phyloP scores from a whole-genome alignment of 2,888 invertebrate genomes.

The Caenorhabditis drosophilae region DNA sequence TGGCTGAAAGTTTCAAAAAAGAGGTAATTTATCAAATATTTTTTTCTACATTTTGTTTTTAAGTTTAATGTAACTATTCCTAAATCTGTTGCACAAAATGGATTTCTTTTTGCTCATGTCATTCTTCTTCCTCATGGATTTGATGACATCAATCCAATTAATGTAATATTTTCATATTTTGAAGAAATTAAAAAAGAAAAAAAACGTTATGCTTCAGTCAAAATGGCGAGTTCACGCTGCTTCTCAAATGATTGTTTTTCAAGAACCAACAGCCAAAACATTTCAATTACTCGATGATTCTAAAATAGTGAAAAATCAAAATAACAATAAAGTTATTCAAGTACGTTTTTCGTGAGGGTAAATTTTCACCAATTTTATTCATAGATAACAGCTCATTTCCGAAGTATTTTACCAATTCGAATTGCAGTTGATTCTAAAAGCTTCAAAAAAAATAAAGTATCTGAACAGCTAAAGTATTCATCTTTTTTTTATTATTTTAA shows the following conservation, averaged over 20 bases:
- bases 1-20: slow-evolving; percentile 14
- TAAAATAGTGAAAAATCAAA: slow-evolving; percentile 1
- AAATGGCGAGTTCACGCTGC: slow-evolving; percentile 45
- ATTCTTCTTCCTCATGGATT: slow-evolving; percentile 74
- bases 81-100: slow-evolving; percentile 75
- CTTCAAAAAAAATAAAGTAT: slow-evolving; percentile 25
- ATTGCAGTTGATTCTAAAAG: slow-evolving; percentile 36
- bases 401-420: slow-evolving; percentile 33
- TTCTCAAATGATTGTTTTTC: slow-evolving; percentile 46
- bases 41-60: slow-evolving; percentile 1
- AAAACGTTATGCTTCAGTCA: slow-evolving; percentile 13
- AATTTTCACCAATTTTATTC: background rate
- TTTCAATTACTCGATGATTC: slow-evolving; percentile 52
- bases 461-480: slow-evolving; percentile 33
- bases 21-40: background rate
- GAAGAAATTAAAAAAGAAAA: background rate
- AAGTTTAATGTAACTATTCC: slow-evolving; percentile 78
- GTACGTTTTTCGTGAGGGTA: background rate
- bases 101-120: slow-evolving; percentile 82
- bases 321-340: slow-evolving; percentile 5
- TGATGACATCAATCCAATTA: slow-evolving; percentile 38
- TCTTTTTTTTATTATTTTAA: background rate
- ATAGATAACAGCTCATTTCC: slow-evolving; percentile 33
- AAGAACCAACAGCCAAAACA: slow-evolving; percentile 67
- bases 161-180: slow-evolving; percentile 4